Conservation (phyloP, 2,888 invertebrate genomes). For the Emmelina monodactyla region DNA sequence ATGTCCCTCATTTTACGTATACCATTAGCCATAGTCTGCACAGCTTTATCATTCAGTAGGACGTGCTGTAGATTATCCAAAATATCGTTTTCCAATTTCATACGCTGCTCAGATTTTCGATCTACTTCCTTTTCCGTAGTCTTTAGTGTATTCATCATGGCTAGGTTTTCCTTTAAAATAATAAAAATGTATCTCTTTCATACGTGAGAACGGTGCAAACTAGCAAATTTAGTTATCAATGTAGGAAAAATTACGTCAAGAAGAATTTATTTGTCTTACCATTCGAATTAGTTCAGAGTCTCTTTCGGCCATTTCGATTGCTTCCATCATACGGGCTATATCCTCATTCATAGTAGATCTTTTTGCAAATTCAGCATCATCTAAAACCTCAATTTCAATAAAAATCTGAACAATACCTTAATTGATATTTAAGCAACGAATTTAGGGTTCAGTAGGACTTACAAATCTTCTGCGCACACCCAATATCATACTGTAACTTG, state of each 20-base stretch:
- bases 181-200: too few relatives aligned
- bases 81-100: conserved; percentile 70
- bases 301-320: conserved; percentile 69
- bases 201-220: too few relatives aligned
- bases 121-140: conserved; percentile 48
- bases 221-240: too few relatives aligned
- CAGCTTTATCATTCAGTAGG: conserved; percentile 73
- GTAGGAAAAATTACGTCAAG: too few relatives aligned
- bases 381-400: conserved; percentile 35
- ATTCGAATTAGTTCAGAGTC: conserved; percentile 64
- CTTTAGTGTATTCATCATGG: conserved; percentile 39
- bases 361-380: conserved; percentile 61
- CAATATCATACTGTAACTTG: conserved; percentile 65
- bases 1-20: conserved; percentile 57
- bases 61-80: conserved; percentile 71
- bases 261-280: too few relatives aligned
- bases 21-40: conserved; percentile 58
- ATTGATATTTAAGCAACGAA: background rate
- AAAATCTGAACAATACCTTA: too few relatives aligned
- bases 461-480: conserved; percentile 44
- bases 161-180: conserved; percentile 63
- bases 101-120: conserved; percentile 58
- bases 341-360: conserved; percentile 57
- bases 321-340: conserved; percentile 60
- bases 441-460: conserved; percentile 16